These are phyloP conservation scores for Echinometra lucunter DNA, from an alignment of 53 echinoderm and acorn worm species.

Conservation along the genomic window DNA sequence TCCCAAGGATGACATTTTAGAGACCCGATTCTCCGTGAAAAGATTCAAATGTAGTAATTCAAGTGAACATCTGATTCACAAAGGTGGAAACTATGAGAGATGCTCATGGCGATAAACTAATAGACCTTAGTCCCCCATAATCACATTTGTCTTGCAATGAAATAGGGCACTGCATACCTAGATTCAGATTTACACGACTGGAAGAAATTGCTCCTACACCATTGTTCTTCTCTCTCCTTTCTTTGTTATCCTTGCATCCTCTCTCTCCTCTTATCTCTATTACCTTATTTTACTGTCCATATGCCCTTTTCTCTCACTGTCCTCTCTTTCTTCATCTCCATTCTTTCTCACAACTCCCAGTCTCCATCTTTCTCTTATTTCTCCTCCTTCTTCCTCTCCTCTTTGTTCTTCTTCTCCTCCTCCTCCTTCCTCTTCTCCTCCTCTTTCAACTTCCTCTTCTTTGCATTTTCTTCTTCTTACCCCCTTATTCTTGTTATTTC, in stretches of 20 bases:
- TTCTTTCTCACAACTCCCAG: no score
- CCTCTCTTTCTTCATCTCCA: not conserved
- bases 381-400: not conserved
- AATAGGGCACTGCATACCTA: not conserved
- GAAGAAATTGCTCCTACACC: not conserved
- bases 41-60: not conserved
- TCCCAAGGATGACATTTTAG: not conserved
- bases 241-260: not conserved
- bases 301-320: not conserved
- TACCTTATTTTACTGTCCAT: no score
- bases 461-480: no score
- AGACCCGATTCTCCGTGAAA: not conserved
- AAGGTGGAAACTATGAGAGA: conserved; percentile 14
- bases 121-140: not conserved
- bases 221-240: no score
- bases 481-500: no score
- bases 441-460: not conserved
- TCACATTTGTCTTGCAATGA: not conserved
- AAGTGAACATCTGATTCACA: not conserved
- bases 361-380: not conserved
- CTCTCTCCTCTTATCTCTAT: not conserved
- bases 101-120: conserved; percentile 4
- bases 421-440: not conserved
- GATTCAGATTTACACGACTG: not conserved
- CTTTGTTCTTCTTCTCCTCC: not conserved